These are phyloP conservation scores for Bemisia tabaci DNA, from an alignment of 1,140 invertebrate species.

Conservation along the genomic window DNA sequence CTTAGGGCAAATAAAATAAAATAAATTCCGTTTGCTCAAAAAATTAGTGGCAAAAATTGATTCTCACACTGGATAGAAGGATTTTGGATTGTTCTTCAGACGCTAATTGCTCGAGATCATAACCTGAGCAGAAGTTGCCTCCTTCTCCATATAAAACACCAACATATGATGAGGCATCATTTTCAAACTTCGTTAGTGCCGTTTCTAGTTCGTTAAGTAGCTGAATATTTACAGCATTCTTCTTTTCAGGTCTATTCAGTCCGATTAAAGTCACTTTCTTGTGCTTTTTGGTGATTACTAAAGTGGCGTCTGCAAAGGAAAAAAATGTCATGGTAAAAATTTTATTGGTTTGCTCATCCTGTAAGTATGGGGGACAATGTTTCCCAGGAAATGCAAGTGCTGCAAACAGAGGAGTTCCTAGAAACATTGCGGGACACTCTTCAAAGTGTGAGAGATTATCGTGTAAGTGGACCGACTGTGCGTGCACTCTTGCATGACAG, in stretches of 20 bases:
- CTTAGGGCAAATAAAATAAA: no score
- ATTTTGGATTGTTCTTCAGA: neutral
- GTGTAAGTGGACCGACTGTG: no score
- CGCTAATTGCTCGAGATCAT: slow-evolving; percentile 38
- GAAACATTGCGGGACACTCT: no score
- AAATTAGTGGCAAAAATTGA: no score
- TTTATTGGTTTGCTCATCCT: no score
- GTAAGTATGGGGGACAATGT: no score
- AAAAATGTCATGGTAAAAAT: no score
- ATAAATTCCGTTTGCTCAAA: no score
- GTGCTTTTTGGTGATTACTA: slow-evolving; percentile 21
- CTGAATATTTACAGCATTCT: slow-evolving; percentile 60
- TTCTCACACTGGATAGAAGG: slow-evolving; percentile 11
- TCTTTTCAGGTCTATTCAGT: slow-evolving; percentile 67
- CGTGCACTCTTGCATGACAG: no score
- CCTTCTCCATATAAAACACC: slow-evolving; percentile 75
- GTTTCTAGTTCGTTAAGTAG: slow-evolving; percentile 31
- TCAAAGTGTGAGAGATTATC: no score
- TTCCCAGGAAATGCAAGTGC: no score
- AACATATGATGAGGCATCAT: slow-evolving; percentile 39
- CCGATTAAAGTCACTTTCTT: slow-evolving; percentile 43
- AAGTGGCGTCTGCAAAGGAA: slow-evolving; percentile 1
- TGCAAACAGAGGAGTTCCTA: no score
- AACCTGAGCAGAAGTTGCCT: slow-evolving; percentile 81
- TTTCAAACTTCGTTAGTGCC: slow-evolving; percentile 41